Base-by-base conservation (phyloP, 1,140 invertebrate species). In the Watersipora subatra region DNA sequence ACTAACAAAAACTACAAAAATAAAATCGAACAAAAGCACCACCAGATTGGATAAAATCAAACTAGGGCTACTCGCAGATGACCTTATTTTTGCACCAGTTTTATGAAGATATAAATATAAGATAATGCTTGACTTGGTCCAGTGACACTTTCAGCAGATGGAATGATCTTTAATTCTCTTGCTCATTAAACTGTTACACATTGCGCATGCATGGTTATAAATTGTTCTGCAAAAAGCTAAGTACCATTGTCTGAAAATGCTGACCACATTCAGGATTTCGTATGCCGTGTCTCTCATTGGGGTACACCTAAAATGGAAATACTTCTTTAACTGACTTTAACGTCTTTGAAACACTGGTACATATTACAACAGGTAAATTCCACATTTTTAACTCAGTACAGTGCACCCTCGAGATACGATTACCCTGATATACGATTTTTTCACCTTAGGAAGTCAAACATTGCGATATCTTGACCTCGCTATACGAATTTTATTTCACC, bases 281-380 rank as follows among this genome's bases (percentile, higher is more conserved):
- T 30, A 97, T 83, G 64, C 92, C 95, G 75, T 97, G 94, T 69
- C 94, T 84, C 79, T 97, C 94, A 67, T 89, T 91, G 0, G 94
- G 93, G 78, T 96, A 97, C 29, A 97, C 85, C 85, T 77, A 77
- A 67, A 64, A 61, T 66, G 65, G 58, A 59, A 7, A 59, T 17
- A 22, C 46, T 17, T 22, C 22, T 55, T 17, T 22, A 55, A 55
- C 17, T 22, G 17, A 17, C 17, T 17, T 17, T 22, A 17, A 17
- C 22, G 22, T 17, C 17, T 55, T 55, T 17, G 17, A 55, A 55
- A 55, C 17, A 17, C 22, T 17, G 46, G 46, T 55, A 25, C 27
- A 59, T 28, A 59, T 24, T 25, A 59, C 7, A 24, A 12, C 17
- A 17, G 22, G 22, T 25, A 22, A 28, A 59, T 59, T 12, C 22